Percentiles rank a stretch among this genome's conserved stretches.
These are phyloP conservation scores for Euura saliciscinereae DNA, from an alignment of 1,140 invertebrate genomes.

Conservation along the genomic window DNA sequence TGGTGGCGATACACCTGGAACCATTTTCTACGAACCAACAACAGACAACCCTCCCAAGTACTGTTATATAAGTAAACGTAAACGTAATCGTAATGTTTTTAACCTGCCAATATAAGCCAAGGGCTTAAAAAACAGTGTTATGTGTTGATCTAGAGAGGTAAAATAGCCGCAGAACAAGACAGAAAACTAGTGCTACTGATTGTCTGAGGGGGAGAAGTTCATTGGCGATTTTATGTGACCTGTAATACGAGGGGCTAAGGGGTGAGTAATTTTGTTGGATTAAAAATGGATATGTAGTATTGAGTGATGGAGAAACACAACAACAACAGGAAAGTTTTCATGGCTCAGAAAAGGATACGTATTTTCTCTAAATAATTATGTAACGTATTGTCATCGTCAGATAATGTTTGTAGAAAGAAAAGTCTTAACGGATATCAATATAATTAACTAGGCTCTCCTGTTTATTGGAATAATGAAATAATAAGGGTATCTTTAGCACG, in stretches of 20 bases:
- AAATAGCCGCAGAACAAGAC: not conserved
- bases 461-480: not conserved
- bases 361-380: not conserved
- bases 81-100: constrained; percentile 12
- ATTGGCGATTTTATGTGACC: not conserved
- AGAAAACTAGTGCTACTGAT: constrained; percentile 4
- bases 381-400: not conserved
- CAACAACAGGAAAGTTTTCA: not conserved
- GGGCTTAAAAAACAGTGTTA: constrained; percentile 5
- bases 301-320: not conserved
- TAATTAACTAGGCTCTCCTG: not conserved
- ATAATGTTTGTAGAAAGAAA: not conserved
- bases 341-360: not conserved
- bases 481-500: not conserved
- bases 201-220: not conserved
- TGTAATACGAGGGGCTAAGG: not conserved
- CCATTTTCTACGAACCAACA: constrained; percentile 50
- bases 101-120: constrained; percentile 8
- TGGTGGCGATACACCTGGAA: constrained; percentile 52
- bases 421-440: not conserved
- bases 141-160: not conserved
- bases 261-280: not conserved
- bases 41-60: constrained; percentile 46
- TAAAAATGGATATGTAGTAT: not conserved
- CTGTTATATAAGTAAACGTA: constrained; percentile 48